Percentiles rank a stretch among this genome's conserved stretches.
These are phyloP conservation scores for Ostrea denselamellosa DNA, from an alignment of 1,140 invertebrate genomes.

Conservation along the genomic window DNA sequence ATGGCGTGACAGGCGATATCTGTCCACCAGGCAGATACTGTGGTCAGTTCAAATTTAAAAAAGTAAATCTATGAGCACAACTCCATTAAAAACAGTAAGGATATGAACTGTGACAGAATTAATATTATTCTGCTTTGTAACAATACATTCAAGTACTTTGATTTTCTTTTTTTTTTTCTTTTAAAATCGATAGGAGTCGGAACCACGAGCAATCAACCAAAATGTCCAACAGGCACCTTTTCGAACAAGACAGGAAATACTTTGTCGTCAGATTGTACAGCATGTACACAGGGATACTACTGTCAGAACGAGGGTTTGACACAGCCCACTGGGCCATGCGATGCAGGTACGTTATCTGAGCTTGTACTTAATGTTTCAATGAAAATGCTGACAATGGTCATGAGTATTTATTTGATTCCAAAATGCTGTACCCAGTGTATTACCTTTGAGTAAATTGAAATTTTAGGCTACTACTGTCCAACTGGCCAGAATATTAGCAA, in stretches of 20 bases:
- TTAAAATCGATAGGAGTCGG: constrained; percentile 64
- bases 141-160: no score
- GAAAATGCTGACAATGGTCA: not conserved
- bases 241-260: constrained; percentile 70
- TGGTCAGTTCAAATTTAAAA: constrained; percentile 53
- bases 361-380: not conserved
- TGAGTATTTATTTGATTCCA: not conserved
- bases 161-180: not conserved
- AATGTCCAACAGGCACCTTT: constrained; percentile 74
- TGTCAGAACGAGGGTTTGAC: constrained; percentile 72
- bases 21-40: constrained; percentile 76
- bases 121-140: no score
- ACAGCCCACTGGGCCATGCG: constrained; percentile 71
- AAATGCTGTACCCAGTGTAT: not conserved
- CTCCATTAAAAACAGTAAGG: no score
- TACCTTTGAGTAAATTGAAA: not conserved
- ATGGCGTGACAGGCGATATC: constrained; percentile 73
- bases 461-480: constrained; percentile 75
- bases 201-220: constrained; percentile 67
- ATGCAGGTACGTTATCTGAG: constrained; percentile 62
- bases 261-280: constrained; percentile 65
- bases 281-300: constrained; percentile 73
- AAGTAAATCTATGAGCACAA: no score
- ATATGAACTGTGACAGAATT: no score
- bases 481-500: constrained; percentile 71